phyloP scores from a whole-genome alignment of 2,888 invertebrate genomes.

The Clusia tigrina region DNA sequence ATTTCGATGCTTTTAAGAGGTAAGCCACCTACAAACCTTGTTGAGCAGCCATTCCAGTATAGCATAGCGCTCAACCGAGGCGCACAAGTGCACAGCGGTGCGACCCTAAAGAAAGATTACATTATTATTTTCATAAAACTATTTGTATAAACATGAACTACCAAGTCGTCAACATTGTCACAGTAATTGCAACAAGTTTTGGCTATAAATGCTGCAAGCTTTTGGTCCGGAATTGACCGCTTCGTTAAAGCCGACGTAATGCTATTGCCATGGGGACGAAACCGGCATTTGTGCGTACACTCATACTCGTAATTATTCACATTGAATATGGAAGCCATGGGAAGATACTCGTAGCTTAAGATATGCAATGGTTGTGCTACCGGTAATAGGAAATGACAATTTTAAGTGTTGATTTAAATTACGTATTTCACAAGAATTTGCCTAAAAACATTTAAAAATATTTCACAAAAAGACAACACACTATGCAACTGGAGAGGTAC shows the following conservation, averaged over 20 bases:
- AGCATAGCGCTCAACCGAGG: conserved; percentile 74
- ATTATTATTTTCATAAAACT: not conserved
- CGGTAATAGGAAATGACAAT: no score
- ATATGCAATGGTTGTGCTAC: no score
- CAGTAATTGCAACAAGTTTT: conserved; percentile 71
- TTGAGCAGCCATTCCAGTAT: conserved; percentile 79
- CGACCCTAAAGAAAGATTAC: conserved; percentile 68
- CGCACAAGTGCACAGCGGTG: conserved; percentile 80
- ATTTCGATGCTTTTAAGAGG: not conserved
- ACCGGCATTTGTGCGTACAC: conserved; percentile 69
- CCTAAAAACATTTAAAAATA: no score
- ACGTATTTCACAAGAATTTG: no score
- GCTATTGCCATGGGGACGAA: conserved; percentile 64
- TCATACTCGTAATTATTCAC: conserved; percentile 58
- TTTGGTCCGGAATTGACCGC: conserved; percentile 69
- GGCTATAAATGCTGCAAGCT: conserved; percentile 69
- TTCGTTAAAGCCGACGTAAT: conserved; percentile 74
- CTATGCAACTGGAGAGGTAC: no score
- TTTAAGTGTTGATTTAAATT: no score
- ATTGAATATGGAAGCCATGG: conserved; percentile 38
- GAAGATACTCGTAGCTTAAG: no score
- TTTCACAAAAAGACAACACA: no score
- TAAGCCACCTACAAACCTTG: conserved; percentile 54
- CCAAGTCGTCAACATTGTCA: conserved; percentile 70
- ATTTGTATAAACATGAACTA: no score